These are phyloP conservation scores for Mungos mungo DNA, from an alignment of 2,113 vertebrate species.

Conservation along the genomic window DNA sequence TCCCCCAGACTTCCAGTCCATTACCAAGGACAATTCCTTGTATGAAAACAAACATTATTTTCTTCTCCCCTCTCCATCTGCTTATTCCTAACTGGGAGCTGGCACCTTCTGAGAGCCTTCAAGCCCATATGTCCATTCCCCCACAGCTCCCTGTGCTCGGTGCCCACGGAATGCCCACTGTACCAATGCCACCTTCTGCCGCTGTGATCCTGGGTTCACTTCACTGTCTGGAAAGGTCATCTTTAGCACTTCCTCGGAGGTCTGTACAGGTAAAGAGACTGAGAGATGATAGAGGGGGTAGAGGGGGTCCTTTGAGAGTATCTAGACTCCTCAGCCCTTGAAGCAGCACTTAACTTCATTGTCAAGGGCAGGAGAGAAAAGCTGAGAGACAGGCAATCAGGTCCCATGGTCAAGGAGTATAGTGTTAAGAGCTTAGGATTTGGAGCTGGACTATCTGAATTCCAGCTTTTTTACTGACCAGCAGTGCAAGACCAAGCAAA, in stretches of 20 bases:
- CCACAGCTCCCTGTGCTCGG: not conserved
- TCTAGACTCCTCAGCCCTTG: not conserved
- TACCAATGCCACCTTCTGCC: not conserved
- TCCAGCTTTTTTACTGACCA: not conserved
- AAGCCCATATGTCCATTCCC: not conserved
- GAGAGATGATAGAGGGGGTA: not conserved
- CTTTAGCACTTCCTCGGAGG: not conserved
- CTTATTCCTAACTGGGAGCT: not conserved
- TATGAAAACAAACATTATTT: not conserved
- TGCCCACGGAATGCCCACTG: not conserved
- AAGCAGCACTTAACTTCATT: not conserved
- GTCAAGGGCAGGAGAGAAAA: not conserved
- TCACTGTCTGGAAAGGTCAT: not conserved
- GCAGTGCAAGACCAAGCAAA: not conserved
- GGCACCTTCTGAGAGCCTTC: not conserved
- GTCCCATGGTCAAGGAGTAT: not conserved
- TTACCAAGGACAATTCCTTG: not conserved
- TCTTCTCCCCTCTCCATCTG: not conserved
- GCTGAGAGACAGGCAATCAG: not conserved
- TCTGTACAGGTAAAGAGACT: constrained; percentile 19
- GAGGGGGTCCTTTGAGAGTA: not conserved
- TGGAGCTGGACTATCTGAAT: not conserved
- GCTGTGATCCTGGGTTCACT: not conserved
- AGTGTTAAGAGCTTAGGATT: not conserved
- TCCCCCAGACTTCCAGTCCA: not conserved